Evolutionary conservation across 1,140 invertebrate species (phyloP).

Genomic region (Neuroterus valhalla): DNA sequence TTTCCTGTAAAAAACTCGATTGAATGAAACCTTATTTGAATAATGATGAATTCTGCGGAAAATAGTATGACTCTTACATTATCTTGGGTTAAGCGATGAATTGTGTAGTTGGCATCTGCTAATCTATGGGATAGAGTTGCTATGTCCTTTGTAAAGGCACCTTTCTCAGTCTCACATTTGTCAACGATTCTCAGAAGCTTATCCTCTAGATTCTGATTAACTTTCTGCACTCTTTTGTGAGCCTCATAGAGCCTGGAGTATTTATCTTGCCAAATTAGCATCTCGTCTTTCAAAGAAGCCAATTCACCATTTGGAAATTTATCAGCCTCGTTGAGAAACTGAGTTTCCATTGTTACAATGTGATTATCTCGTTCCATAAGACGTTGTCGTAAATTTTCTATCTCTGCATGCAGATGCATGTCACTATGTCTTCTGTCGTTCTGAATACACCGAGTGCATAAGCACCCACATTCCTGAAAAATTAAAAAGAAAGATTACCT

Average conservation of each 20-base stretch:
- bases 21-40: constrained; percentile 37
- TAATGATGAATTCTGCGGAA: not conserved
- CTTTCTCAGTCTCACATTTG: constrained; percentile 94
- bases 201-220: constrained; percentile 96
- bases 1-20: constrained; percentile 81
- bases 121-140: constrained; percentile 89
- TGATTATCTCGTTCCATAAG: constrained; percentile 87
- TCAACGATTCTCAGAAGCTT: constrained; percentile 95
- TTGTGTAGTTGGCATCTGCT: constrained; percentile 90
- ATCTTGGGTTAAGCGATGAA: constrained; percentile 91
- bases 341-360: constrained; percentile 89
- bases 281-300: constrained; percentile 88
- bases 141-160: constrained; percentile 89
- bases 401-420: constrained; percentile 88
- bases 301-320: constrained; percentile 84
- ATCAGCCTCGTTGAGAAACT: constrained; percentile 87
- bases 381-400: constrained; percentile 89
- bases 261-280: constrained; percentile 92
- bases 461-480: constrained; percentile 78
- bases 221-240: constrained; percentile 94
- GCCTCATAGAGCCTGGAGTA: constrained; percentile 92
- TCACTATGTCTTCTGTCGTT: constrained; percentile 72
- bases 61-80: constrained; percentile 82
- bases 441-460: constrained; percentile 73
- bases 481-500: constrained; percentile 20